These are phyloP conservation scores for Nesogale talazaci DNA, from an alignment of 2,113 vertebrate species.

Conservation along the genomic window DNA sequence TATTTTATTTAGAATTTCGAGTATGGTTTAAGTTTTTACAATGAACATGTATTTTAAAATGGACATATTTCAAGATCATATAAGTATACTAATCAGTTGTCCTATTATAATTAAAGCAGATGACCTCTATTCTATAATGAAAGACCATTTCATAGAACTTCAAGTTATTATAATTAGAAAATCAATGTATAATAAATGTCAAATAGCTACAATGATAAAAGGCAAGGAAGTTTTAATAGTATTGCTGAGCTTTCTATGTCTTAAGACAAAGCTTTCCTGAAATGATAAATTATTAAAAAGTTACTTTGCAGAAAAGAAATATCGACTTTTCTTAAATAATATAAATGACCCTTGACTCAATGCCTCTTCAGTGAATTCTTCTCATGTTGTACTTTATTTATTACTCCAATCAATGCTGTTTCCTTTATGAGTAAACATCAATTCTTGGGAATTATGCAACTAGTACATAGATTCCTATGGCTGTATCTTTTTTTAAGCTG, in stretches of 20 bases:
- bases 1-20: constrained; percentile 25
- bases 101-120: not conserved
- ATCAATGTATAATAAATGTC: not conserved
- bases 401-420: not conserved
- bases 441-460: not conserved
- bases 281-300: not conserved
- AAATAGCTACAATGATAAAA: constrained; percentile 26
- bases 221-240: not conserved
- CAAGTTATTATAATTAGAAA: constrained; percentile 44
- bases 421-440: constrained; percentile 13
- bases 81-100: not conserved
- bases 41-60: not conserved
- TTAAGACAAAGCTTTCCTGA: constrained; percentile 35
- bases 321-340: constrained; percentile 8
- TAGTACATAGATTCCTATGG: not conserved
- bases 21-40: constrained; percentile 30
- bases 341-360: not conserved
- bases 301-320: constrained; percentile 44
- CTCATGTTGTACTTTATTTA: not conserved
- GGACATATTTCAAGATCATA: constrained; percentile 8
- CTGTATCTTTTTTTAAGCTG: not conserved
- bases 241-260: not conserved
- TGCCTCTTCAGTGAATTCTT: not conserved
- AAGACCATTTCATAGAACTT: not conserved
- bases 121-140: not conserved